Conservation (phyloP, 2,888 invertebrate genomes). For the Erebia palarica region DNA sequence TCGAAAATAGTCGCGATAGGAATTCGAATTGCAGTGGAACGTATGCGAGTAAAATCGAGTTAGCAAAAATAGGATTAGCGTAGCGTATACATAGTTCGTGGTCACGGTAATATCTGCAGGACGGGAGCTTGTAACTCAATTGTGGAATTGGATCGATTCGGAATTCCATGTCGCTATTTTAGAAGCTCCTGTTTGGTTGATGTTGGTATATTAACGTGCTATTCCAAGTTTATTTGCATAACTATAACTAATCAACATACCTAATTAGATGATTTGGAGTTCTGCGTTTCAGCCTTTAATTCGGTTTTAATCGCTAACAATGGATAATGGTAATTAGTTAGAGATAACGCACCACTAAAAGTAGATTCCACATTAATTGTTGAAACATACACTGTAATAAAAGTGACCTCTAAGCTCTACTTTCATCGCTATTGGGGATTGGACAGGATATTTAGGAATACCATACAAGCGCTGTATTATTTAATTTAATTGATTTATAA, state of each 20-base stretch:
- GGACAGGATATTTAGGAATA: too few relatives aligned
- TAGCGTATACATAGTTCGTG: slow-evolving; percentile 42
- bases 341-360: too few relatives aligned
- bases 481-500: too few relatives aligned
- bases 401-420: too few relatives aligned
- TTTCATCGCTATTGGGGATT: too few relatives aligned
- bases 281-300: background rate
- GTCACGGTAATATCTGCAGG: slow-evolving; percentile 50
- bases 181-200: slow-evolving; percentile 34
- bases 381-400: too few relatives aligned
- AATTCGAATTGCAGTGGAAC: slow-evolving; percentile 24
- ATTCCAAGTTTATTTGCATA: background rate
- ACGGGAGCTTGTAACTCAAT: slow-evolving; percentile 58
- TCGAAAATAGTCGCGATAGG: slow-evolving; percentile 5
- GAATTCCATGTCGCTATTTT: slow-evolving; percentile 54
- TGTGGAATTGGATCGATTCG: slow-evolving; percentile 48
- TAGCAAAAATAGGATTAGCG: slow-evolving; percentile 61
- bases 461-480: too few relatives aligned
- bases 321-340: background rate
- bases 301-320: background rate
- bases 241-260: background rate
- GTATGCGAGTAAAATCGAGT: slow-evolving; percentile 46
- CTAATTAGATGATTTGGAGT: background rate
- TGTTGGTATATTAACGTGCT: background rate
- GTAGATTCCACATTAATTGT: too few relatives aligned